Conservation (phyloP, 2,797 vertebrate species). For the Pseudotriccus pelzelni region DNA sequence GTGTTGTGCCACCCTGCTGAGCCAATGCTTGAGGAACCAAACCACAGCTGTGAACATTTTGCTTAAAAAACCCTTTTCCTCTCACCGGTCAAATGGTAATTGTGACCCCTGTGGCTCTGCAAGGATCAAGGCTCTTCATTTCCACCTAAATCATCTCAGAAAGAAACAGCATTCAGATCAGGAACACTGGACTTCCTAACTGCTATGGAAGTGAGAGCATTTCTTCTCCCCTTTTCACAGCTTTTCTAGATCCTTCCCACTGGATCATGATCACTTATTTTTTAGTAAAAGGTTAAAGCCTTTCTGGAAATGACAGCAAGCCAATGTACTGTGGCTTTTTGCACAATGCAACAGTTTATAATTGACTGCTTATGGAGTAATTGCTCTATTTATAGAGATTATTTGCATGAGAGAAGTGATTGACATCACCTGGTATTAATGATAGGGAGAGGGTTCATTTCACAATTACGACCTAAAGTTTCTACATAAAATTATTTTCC, state of each 20-base stretch:
- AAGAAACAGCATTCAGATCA: neutral
- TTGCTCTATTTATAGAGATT: constrained; percentile 51
- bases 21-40: neutral
- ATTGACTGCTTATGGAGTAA: constrained; percentile 52
- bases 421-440: constrained; percentile 51
- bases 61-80: neutral
- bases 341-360: neutral
- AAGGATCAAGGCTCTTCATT: neutral
- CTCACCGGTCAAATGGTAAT: neutral
- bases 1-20: neutral
- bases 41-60: neutral
- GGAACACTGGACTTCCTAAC: neutral
- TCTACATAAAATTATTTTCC: neutral
- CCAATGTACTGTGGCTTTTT: neutral
- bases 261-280: neutral
- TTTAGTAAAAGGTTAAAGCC: neutral
- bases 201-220: neutral
- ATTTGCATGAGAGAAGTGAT: constrained; percentile 50
- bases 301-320: constrained; percentile 2
- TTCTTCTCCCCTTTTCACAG: neutral
- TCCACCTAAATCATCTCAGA: neutral
- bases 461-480: constrained; percentile 23
- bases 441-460: neutral
- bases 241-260: neutral
- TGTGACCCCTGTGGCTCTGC: neutral